These are phyloP conservation scores for Apoda limacodes DNA, from an alignment of 2,888 invertebrate species.

Conservation along the genomic window DNA sequence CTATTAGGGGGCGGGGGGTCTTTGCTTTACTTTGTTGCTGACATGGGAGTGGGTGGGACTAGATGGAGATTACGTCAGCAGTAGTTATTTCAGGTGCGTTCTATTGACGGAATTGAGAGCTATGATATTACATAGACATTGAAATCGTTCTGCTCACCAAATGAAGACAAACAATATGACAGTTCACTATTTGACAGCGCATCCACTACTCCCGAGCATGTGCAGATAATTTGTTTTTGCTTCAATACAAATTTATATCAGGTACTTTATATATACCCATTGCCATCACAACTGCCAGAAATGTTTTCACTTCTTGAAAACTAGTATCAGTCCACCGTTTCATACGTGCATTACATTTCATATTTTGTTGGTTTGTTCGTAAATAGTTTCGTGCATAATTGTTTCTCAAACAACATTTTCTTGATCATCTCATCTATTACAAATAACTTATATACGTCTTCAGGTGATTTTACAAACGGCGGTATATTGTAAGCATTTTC, in stretches of 20 bases:
- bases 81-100: too few species aligned
- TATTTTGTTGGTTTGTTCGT: conserved; percentile 7
- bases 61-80: too few species aligned
- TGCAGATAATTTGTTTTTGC: conserved; percentile 11
- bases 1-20: too few species aligned
- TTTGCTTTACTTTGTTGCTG: too few species aligned
- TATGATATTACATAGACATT: too few species aligned
- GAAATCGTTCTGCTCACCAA: too few species aligned
- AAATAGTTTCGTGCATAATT: conserved; percentile 15
- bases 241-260: conserved; percentile 12
- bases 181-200: too few species aligned
- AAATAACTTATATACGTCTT: conserved; percentile 16
- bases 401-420: too few species aligned
- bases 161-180: too few species aligned
- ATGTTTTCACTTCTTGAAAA: conserved; percentile 13
- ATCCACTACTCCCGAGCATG: too few species aligned
- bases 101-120: too few species aligned
- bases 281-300: conserved; percentile 12
- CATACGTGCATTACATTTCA: conserved; percentile 16
- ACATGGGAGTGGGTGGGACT: too few species aligned
- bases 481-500: conserved; percentile 14
- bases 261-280: conserved; percentile 14
- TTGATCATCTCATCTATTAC: conserved; percentile 15
- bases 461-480: conserved; percentile 10
- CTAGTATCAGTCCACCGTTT: conserved; percentile 10